Percentiles rank a stretch among this genome's conserved stretches.
These are phyloP conservation scores for Protosalanx chinensis DNA, from an alignment of 2,797 vertebrate species.

Conservation along the genomic window DNA sequence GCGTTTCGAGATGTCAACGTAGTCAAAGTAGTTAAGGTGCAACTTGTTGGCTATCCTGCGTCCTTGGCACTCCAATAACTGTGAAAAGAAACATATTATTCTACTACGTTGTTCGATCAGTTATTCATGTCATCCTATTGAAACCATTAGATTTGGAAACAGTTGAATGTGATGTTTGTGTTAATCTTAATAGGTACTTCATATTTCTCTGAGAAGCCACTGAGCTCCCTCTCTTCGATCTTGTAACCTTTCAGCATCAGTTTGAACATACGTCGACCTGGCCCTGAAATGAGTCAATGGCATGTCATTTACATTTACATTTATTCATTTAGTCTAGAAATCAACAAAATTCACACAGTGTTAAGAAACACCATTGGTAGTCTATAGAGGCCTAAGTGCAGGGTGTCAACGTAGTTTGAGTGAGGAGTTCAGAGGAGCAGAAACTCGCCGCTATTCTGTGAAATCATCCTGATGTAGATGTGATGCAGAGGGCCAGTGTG, in stretches of 20 bases:
- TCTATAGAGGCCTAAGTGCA: no score
- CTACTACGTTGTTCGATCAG: background rate
- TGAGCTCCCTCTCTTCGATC: constrained; percentile 14
- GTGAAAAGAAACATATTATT: background rate
- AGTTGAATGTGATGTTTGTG: background rate
- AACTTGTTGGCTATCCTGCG: constrained; percentile 19
- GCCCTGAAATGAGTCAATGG: background rate
- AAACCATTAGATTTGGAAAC: background rate
- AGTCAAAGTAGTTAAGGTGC: constrained; percentile 29
- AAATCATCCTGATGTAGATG: constrained; percentile 20
- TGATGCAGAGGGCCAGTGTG: constrained; percentile 24
- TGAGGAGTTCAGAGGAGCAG: no score
- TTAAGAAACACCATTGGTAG: no score
- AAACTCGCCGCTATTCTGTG: constrained; percentile 16
- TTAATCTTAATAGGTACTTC: constrained; percentile 3
- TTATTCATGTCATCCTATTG: background rate
- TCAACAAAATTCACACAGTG: no score
- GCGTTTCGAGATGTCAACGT: constrained; percentile 8
- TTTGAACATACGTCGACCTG: constrained; percentile 9
- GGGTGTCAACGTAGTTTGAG: no score
- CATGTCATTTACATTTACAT: no score
- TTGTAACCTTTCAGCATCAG: constrained; percentile 24
- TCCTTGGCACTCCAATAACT: constrained; percentile 25
- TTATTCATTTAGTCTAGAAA: no score
- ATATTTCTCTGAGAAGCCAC: constrained; percentile 30